phyloP scores from a whole-genome alignment of 2,888 invertebrate species.

The Tenthredo scrophulariae region DNA sequence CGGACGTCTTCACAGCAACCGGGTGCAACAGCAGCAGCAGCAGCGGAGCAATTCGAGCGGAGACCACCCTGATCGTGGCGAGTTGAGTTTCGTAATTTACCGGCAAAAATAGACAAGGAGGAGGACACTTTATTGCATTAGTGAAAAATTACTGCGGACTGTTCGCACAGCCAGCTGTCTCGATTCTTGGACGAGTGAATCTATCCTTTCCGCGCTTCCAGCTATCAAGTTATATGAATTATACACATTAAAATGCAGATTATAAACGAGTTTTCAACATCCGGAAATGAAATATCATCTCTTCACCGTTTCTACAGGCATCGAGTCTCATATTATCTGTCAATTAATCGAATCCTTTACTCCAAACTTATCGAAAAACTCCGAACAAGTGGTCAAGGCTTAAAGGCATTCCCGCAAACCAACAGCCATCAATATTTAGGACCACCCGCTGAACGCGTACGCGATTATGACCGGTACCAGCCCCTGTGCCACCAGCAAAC shows the following conservation, averaged over 20 bases:
- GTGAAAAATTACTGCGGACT: slow-evolving; percentile 59
- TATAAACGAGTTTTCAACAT: neutral
- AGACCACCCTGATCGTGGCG: slow-evolving; percentile 63
- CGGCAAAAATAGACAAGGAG: slow-evolving; percentile 55
- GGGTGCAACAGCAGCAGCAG: neutral
- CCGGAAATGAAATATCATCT: neutral
- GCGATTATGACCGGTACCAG: slow-evolving; percentile 35
- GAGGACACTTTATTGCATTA: slow-evolving; percentile 57
- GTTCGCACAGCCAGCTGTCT: slow-evolving; percentile 32
- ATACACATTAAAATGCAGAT: neutral
- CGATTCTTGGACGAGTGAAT: slow-evolving; percentile 38
- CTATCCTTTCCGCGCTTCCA: slow-evolving; percentile 38
- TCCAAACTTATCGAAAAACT: neutral
- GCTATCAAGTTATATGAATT: slow-evolving; percentile 29
- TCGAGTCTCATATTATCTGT: neutral
- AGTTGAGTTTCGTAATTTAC: slow-evolving; percentile 59
- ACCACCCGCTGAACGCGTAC: slow-evolving; percentile 2
- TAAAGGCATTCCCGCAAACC: slow-evolving; percentile 9
- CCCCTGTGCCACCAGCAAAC: slow-evolving; percentile 51
- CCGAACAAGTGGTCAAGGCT: neutral
- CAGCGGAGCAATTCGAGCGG: slow-evolving; percentile 5
- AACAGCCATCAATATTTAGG: slow-evolving; percentile 19
- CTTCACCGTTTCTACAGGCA: neutral
- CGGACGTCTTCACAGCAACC: slow-evolving; percentile 47
- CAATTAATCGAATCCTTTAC: neutral